phyloP scores from a whole-genome alignment of 2,113 vertebrate genomes.

The Opisthocomus hoazin region DNA sequence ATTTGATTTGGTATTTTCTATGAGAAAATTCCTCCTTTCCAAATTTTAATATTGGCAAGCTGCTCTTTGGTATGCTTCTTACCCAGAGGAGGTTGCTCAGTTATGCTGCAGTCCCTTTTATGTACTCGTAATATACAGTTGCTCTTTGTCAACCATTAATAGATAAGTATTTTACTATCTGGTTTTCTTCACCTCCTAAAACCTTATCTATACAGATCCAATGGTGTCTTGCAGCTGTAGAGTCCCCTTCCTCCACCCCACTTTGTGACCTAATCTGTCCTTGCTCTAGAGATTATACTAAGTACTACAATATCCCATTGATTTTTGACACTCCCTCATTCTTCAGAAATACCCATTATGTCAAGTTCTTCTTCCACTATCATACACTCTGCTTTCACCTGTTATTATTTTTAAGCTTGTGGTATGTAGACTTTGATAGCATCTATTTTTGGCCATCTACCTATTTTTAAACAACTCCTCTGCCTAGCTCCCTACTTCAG shows the following conservation, averaged over 20 bases:
- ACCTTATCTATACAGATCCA: not conserved
- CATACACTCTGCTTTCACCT: not conserved
- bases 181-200: not conserved
- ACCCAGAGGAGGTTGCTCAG: not conserved
- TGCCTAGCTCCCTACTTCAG: not conserved
- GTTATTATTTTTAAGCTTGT: not conserved
- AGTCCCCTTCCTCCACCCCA: not conserved
- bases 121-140: not conserved
- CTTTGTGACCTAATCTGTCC: not conserved
- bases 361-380: not conserved
- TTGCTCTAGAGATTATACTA: not conserved
- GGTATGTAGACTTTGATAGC: not conserved
- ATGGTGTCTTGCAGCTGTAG: not conserved
- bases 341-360: not conserved
- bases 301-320: not conserved
- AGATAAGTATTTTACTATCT: not conserved
- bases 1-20: not conserved
- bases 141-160: not conserved
- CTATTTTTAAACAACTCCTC: not conserved
- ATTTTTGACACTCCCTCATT: slow-evolving; percentile 3
- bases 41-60: not conserved
- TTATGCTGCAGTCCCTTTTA: not conserved
- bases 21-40: not conserved
- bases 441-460: not conserved
- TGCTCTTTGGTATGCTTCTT: not conserved